Evolutionary conservation across 2,888 invertebrate species (phyloP), one percentile per base, ranked within the genome.

Genomic region (Anthophora plumipes): DNA sequence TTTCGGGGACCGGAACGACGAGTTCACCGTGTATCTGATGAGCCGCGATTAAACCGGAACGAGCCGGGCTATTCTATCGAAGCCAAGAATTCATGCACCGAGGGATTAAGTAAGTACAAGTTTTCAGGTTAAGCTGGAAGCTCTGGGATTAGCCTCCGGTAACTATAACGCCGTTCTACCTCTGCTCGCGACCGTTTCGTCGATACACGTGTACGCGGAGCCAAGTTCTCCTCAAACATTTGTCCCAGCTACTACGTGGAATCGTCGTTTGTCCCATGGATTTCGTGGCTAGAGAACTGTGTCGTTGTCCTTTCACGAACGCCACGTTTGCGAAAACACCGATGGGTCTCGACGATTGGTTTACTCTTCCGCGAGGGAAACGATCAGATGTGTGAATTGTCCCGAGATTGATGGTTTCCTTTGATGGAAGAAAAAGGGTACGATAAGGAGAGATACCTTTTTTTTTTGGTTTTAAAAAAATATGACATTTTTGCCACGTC

Each of bases 81-180:
- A 77, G 70, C 72, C 70, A 74, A 72, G 73, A 81, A 81, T 78
- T 89, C 87, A 85, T 85, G 85, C 78, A 79, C 83, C 73, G 55
- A 73, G 80, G 82, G 88, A 88, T 86, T 85, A 85, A 83, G 85
- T 84, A 79, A 80, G 77, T 87, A 84, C 67, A 88, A 88, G 89
- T 89, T 90, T 90, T 90, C 87, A 84, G 86, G 85, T 84, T 89
- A 88, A 90, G 83, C 85, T 80, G 77, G 64, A n/a, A 82, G 85
- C 80, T 79, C 81, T 71, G 80, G 77, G 88, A 88, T 86, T 88
- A 87, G 82, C 67, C 69, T 1, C 1, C 8, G 57, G 74, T 69
- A 80, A 78, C 88, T 78, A 57, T 72, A 79, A 55, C 67, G 63
- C 60, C 31, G 76, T 69, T 83, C 78, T 57, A 61, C 72, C 66